phyloP scores from a whole-genome alignment of 2,113 vertebrate species.

The Tichodroma muraria region DNA sequence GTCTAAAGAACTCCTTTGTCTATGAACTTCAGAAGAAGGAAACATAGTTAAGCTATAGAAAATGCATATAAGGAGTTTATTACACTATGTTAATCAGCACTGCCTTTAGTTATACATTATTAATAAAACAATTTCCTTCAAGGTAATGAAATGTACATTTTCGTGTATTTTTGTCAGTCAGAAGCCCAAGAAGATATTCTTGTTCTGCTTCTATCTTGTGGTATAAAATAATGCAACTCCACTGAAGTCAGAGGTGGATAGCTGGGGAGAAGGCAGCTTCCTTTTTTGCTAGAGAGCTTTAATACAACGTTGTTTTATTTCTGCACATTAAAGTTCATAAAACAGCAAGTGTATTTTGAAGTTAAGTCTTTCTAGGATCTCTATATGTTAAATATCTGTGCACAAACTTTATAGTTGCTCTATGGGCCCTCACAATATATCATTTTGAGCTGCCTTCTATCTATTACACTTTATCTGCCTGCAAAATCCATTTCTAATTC shows the following conservation, averaged over 20 bases:
- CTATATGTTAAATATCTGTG: conserved; percentile 61
- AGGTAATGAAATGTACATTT: background rate
- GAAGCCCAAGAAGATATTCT: background rate
- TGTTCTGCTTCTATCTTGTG: background rate
- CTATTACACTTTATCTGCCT: conserved; percentile 70
- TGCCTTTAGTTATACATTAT: background rate
- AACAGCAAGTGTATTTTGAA: conserved; percentile 55
- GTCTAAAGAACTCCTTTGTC: background rate
- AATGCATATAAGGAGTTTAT: background rate
- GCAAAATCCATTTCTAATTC: conserved; percentile 77
- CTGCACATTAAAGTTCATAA: conserved; percentile 49
- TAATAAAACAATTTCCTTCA: background rate
- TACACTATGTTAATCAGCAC: background rate
- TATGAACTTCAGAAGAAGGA: background rate
- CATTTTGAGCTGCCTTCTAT: conserved; percentile 64
- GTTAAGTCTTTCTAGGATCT: conserved; percentile 67
- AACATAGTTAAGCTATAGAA: background rate
- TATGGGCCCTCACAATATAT: conserved; percentile 38
- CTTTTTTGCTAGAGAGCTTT: background rate
- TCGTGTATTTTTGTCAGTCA: background rate
- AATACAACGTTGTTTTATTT: conserved; percentile 50
- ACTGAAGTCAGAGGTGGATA: background rate
- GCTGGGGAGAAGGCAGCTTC: background rate
- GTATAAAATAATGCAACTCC: background rate
- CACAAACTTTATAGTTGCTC: conserved; percentile 58